Conservation (phyloP, 2,888 invertebrate species). For the Argynnis bischoffii region DNA sequence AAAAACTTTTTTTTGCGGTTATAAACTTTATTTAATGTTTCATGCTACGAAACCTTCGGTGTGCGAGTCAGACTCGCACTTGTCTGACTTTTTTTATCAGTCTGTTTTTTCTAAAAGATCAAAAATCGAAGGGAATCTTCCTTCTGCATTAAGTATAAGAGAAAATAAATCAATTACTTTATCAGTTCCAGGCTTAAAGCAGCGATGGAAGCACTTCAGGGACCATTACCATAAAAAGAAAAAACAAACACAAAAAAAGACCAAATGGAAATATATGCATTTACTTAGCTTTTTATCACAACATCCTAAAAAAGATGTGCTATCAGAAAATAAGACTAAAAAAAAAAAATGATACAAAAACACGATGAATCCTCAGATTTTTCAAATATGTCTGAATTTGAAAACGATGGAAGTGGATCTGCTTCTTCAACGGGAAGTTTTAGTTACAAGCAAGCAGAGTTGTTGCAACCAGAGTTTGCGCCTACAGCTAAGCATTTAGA, state of each 20-base stretch:
- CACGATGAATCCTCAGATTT: no score
- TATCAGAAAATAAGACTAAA: background rate
- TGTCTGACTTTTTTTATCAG: no score
- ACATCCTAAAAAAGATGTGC: background rate
- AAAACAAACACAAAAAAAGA: background rate
- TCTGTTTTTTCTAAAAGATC: background rate
- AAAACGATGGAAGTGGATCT: no score
- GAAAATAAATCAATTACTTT: background rate
- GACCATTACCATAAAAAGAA: conserved; percentile 21
- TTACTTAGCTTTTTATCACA: background rate
- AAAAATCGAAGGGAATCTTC: background rate
- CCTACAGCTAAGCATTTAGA: no score
- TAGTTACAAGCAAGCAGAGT: no score
- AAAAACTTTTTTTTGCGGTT: no score
- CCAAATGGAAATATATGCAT: background rate
- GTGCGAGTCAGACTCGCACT: no score
- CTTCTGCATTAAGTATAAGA: background rate
- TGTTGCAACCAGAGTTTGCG: no score
- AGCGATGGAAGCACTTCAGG: conserved; percentile 20
- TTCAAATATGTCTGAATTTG: no score
- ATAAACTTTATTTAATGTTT: no score
- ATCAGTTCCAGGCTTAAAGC: conserved; percentile 10
- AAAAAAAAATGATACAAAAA: background rate
- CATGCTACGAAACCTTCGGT: no score
- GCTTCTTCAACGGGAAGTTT: no score